Evolutionary conservation across 2,797 vertebrate species (phyloP).

Genomic region (Arctocebus calabarensis): DNA sequence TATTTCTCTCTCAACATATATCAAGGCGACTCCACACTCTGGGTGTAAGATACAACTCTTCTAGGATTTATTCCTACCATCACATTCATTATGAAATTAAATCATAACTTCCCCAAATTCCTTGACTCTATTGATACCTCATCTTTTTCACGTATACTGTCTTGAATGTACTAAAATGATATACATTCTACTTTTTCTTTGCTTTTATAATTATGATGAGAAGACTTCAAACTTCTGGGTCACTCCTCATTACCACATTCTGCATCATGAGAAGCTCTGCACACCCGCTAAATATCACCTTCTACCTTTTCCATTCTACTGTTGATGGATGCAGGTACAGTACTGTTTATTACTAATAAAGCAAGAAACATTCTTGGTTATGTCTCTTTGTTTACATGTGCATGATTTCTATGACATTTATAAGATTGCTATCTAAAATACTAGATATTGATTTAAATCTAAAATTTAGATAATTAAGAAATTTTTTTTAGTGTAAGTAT

Average conservation of each 20-base stretch:
- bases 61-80: neutral
- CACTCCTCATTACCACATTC: neutral
- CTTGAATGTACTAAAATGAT: neutral
- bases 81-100: neutral
- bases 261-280: neutral
- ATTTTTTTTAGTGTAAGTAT: neutral
- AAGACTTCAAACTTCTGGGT: neutral
- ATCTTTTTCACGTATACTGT: neutral
- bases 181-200: neutral
- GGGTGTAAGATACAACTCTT: neutral
- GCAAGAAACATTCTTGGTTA: neutral
- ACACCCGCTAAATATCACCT: neutral
- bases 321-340: neutral
- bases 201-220: neutral
- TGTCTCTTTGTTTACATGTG: neutral
- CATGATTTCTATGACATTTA: neutral
- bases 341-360: neutral
- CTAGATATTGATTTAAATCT: neutral
- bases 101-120: neutral
- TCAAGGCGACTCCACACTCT: neutral
- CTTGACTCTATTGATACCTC: neutral
- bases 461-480: neutral
- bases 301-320: neutral
- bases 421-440: no score
- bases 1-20: neutral